phyloP scores from a whole-genome alignment of 2,797 vertebrate species.

The Coracias cyanogaster region DNA sequence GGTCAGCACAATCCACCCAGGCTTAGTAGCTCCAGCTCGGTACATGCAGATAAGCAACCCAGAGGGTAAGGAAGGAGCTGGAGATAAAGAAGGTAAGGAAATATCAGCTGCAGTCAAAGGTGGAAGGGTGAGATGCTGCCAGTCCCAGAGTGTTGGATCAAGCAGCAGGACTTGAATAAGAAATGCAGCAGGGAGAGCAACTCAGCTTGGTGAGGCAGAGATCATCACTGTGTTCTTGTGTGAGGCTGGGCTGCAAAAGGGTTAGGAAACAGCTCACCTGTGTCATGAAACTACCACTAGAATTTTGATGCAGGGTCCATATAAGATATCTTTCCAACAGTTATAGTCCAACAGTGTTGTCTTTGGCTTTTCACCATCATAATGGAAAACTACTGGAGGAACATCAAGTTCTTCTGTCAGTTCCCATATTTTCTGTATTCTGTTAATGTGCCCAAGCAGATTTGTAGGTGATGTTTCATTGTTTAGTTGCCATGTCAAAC shows the following conservation, averaged over 20 bases:
- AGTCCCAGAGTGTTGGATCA: neutral
- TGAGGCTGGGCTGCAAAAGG: neutral
- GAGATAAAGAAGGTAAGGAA: neutral
- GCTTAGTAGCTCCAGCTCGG: neutral
- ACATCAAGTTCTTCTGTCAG: slow-evolving; percentile 17
- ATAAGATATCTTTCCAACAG: slow-evolving; percentile 19
- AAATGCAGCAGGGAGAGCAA: neutral
- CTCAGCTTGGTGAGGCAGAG: neutral
- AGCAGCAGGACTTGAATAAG: neutral
- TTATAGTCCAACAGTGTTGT: neutral
- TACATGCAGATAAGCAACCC: neutral
- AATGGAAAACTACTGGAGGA: slow-evolving; percentile 38
- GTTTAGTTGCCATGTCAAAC: neutral
- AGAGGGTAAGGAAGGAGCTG: neutral
- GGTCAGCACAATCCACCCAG: neutral
- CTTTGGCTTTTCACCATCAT: slow-evolving; percentile 2
- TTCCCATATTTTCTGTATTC: neutral
- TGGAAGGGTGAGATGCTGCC: neutral
- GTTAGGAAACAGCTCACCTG: neutral
- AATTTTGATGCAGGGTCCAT: neutral
- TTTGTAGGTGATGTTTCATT: neutral
- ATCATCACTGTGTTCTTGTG: rapidly evolving
- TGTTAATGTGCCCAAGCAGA: neutral
- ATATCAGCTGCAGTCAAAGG: neutral
- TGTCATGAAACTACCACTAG: neutral